phyloP scores from a whole-genome alignment of 2,888 invertebrate species.

The Rapana venosa region DNA sequence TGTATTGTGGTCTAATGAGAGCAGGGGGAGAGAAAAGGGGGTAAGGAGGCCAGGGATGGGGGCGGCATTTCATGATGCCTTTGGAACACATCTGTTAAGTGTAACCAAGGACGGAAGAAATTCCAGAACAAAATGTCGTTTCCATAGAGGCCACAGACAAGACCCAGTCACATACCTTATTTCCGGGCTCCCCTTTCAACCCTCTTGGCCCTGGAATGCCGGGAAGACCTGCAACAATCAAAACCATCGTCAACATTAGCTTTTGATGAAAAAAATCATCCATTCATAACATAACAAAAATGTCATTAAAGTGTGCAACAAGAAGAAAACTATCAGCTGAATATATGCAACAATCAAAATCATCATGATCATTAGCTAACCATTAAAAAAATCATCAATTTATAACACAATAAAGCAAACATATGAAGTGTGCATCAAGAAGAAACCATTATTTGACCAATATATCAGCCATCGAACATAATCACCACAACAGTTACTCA shows the following conservation, averaged over 20 bases:
- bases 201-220: conserved; percentile 50
- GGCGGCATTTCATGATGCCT: not conserved
- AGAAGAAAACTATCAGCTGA: too few species aligned
- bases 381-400: too few species aligned
- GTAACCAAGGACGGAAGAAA: not conserved
- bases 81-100: not conserved
- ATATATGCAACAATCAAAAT: conserved; percentile 8
- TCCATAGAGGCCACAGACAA: not conserved
- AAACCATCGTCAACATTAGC: too few species aligned
- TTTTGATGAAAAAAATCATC: too few species aligned
- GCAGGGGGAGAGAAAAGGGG: not conserved
- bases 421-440: too few species aligned
- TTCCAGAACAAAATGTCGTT: not conserved
- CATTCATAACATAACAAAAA: too few species aligned
- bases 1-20: not conserved
- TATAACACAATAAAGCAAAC: too few species aligned
- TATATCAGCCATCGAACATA: too few species aligned
- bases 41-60: not conserved
- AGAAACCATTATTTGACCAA: too few species aligned
- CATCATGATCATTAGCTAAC: too few species aligned
- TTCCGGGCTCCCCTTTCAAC: conserved; percentile 57
- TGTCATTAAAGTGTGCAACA: too few species aligned
- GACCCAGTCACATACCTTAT: conserved; percentile 40
- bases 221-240: conserved; percentile 38
- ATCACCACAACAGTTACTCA: too few species aligned